Base-by-base conservation (phyloP, 2,113 vertebrate genomes). In the Ibidorhyncha struthersii region DNA sequence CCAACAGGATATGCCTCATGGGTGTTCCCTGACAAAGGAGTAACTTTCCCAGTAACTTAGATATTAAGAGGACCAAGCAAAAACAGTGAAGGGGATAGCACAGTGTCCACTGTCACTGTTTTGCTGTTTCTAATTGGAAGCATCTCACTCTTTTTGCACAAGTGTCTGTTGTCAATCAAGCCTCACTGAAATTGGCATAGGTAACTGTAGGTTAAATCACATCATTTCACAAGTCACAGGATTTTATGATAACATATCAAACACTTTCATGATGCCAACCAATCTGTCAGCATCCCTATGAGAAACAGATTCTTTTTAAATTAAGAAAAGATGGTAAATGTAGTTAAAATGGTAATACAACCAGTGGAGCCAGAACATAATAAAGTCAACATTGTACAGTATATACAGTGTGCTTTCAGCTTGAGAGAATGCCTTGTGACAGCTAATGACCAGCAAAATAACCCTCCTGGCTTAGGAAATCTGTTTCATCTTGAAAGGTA, bases 211-310 rank as follows among this genome's bases (percentile, higher is more conserved):
- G 85, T 97, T 96, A 92, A 89, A 84, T 80, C 78, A 85, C 83
- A 93, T 86, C 12, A 81, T 97, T 96, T 91, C 95, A 85, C 95
- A 92, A 97, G 71, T 95, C 96, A 73, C 76, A 52, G 94, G 80
- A 93, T 95, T 98, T 97, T 96, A 93, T 92, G 93, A 93, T 96
- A 86, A 93, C 95, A 79, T 85, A 98, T 91, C 96, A 96, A 94
- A 96, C 93, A 93, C 67, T 85, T 96, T 59, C 84, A 62, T 15
- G 43, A 93, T 93, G 94, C 91, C 91, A 97, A 87, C 85, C 95
- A 96, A 97, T 97, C 97, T 98, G 97, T 97, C 96, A 97, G 95
- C 79, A 93, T 97, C 22, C 6, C 95, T 96, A 96, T 82, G 94
- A 97, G 82, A 95, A 97, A 93, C 59, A 95, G 79, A 89, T 83